phyloP scores from a whole-genome alignment of 1,140 invertebrate genomes.

The Maniola jurtina region DNA sequence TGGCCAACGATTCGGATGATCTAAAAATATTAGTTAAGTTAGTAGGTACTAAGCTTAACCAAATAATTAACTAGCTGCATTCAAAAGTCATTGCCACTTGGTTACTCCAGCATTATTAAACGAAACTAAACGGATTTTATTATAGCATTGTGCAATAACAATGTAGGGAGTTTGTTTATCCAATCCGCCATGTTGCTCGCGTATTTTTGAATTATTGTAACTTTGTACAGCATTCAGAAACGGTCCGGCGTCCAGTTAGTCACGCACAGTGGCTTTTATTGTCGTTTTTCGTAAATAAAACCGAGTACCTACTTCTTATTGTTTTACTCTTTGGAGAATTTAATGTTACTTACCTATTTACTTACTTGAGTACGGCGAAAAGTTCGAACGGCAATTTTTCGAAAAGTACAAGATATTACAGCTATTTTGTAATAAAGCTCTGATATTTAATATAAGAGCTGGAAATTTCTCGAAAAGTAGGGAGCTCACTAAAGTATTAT shows the following conservation, averaged over 20 bases:
- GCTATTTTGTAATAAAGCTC: too few relatives aligned
- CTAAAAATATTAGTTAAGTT: too few relatives aligned
- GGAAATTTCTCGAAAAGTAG: too few relatives aligned
- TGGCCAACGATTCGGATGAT: too few relatives aligned
- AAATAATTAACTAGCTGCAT: background rate
- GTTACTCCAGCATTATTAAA: conserved; percentile 17
- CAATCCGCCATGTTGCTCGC: conserved; percentile 26
- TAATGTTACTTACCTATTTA: background rate
- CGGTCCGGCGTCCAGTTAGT: conserved; percentile 31
- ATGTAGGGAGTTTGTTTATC: conserved; percentile 37
- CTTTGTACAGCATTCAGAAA: conserved; percentile 30
- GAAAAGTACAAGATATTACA: too few relatives aligned
- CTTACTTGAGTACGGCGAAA: too few relatives aligned
- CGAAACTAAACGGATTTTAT: conserved; percentile 28
- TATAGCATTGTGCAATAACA: conserved; percentile 36
- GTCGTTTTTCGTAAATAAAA: conserved; percentile 44
- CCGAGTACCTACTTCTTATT: background rate
- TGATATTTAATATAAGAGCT: too few relatives aligned
- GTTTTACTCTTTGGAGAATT: conserved; percentile 17
- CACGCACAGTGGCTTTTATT: conserved; percentile 43
- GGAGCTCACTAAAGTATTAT: too few relatives aligned
- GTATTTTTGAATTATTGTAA: conserved; percentile 44
- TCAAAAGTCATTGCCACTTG: conserved; percentile 10
- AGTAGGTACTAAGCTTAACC: too few relatives aligned
- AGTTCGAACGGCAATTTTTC: too few relatives aligned